Evolutionary conservation across 2,113 vertebrate genomes (phyloP).

Genomic region (Takifugu flavidus): DNA sequence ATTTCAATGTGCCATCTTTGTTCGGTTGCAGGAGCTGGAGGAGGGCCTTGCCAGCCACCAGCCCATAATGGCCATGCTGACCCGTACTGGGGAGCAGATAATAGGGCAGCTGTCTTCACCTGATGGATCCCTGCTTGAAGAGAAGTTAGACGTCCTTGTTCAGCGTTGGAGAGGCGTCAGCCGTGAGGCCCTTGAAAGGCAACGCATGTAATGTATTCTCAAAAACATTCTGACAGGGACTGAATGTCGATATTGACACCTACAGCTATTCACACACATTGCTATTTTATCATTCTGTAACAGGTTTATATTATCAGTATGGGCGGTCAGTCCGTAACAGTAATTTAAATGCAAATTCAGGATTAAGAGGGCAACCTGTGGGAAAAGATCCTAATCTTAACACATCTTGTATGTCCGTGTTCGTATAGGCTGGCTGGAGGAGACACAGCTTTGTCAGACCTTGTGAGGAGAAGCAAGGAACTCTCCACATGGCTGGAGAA

Average conservation of each 20-base stretch:
- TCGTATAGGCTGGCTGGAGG: slow-evolving; percentile 79
- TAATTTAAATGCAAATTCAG: slow-evolving; percentile 61
- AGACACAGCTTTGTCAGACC: slow-evolving; percentile 76
- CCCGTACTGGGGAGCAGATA: slow-evolving; percentile 82
- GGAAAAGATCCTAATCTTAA: slow-evolving; percentile 50
- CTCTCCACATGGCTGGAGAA: slow-evolving; percentile 82
- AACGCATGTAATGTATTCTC: slow-evolving; percentile 76
- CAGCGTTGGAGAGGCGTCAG: slow-evolving; percentile 80
- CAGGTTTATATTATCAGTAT: slow-evolving; percentile 38
- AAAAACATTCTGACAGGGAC: not conserved
- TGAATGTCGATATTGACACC: not conserved
- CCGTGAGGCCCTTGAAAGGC: slow-evolving; percentile 74
- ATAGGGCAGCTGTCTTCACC: slow-evolving; percentile 81
- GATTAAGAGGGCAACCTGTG: slow-evolving; percentile 32
- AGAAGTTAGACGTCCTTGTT: slow-evolving; percentile 81
- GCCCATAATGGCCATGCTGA: slow-evolving; percentile 71
- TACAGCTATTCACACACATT: not conserved
- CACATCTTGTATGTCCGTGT: slow-evolving; percentile 14
- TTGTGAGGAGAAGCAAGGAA: slow-evolving; percentile 75
- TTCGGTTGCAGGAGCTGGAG: slow-evolving; percentile 83
- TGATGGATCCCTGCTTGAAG: slow-evolving; percentile 83
- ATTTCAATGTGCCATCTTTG: not conserved
- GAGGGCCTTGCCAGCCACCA: slow-evolving; percentile 83
- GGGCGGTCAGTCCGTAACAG: slow-evolving; percentile 34
- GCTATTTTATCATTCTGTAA: slow-evolving; percentile 32